phyloP scores from a whole-genome alignment of 2,888 invertebrate genomes.

The Stegana nigrithorax region DNA sequence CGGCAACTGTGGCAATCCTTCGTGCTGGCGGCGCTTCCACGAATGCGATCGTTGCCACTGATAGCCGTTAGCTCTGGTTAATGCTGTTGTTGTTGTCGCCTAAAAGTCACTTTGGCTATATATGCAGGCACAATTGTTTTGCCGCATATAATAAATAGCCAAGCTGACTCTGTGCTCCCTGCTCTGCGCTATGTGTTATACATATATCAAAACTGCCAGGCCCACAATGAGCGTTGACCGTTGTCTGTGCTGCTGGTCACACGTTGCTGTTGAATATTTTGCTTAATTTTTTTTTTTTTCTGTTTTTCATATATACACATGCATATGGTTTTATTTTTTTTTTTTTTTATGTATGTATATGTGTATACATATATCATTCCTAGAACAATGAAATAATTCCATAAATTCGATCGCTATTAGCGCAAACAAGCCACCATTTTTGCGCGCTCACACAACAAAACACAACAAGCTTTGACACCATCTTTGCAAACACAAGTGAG shows the following conservation, averaged over 20 bases:
- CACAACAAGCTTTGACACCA: slow-evolving; percentile 40
- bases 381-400: slow-evolving; percentile 63
- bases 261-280: no score
- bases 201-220: slow-evolving; percentile 1
- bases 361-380: slow-evolving; percentile 53
- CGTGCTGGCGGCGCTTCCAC: slow-evolving; percentile 15
- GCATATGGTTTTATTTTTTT: no score
- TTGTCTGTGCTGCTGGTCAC: no score
- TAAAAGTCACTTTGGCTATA: no score
- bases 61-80: background rate
- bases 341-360: background rate
- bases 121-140: slow-evolving; percentile 36
- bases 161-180: background rate
- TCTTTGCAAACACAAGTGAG: slow-evolving; percentile 46
- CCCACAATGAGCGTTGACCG: no score
- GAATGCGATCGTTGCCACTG: slow-evolving; percentile 1
- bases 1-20: background rate
- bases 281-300: no score
- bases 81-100: no score
- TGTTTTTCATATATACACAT: background rate
- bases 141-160: slow-evolving; percentile 53
- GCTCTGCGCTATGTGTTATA: background rate
- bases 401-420: slow-evolving; percentile 60
- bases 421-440: slow-evolving; percentile 59
- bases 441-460: slow-evolving; percentile 23